Evolutionary conservation across 1,140 invertebrate species (phyloP).

Genomic region (Arion vulgaris): DNA sequence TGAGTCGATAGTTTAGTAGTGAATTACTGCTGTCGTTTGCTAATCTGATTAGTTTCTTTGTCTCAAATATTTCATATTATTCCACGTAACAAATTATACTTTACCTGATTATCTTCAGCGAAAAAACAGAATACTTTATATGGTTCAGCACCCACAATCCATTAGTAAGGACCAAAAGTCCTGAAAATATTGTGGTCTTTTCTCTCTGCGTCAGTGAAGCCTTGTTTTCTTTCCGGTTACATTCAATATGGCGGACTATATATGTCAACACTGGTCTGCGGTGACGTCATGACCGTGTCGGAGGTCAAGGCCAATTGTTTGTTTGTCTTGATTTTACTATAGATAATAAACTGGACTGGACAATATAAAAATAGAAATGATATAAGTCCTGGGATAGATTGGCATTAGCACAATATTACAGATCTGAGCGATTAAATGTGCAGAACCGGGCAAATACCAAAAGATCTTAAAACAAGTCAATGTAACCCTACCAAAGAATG

Average conservation of each 20-base stretch:
- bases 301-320: slow-evolving; percentile 16
- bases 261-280: not conserved
- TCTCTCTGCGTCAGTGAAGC: not conserved
- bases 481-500: no score
- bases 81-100: not conserved
- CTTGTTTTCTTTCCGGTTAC: slow-evolving; percentile 32
- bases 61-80: not conserved
- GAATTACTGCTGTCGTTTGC: no score
- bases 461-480: no score
- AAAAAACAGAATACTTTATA: not conserved
- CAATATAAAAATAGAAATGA: no score
- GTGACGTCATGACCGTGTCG: slow-evolving; percentile 25
- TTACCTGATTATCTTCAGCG: not conserved
- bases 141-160: not conserved
- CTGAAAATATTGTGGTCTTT: not conserved
- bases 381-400: no score
- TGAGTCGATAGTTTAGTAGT: no score
- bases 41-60: no score
- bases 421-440: no score
- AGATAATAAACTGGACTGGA: no score
- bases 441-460: no score
- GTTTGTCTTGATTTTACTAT: no score
- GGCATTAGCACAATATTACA: no score
- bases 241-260: slow-evolving; percentile 21
- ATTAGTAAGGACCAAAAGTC: not conserved